These are phyloP conservation scores for Drosophila lacicola DNA, from an alignment of 2,888 invertebrate species.

Conservation along the genomic window DNA sequence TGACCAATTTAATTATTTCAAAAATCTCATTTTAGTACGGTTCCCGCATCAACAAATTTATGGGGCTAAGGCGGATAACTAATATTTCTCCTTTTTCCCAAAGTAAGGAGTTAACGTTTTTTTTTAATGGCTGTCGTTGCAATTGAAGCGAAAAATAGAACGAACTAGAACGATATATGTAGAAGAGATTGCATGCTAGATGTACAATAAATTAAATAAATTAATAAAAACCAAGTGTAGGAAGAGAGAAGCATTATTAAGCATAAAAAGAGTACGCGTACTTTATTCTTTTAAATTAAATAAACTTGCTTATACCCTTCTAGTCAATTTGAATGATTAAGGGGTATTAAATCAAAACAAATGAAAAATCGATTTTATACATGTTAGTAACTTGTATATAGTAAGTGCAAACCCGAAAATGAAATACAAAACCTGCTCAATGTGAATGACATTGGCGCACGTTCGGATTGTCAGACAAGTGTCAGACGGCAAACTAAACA, in stretches of 20 bases:
- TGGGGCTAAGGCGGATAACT: neutral
- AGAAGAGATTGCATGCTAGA: neutral
- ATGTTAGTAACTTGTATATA: constrained; percentile 16
- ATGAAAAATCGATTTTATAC: constrained; percentile 16
- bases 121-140: neutral
- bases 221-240: no score
- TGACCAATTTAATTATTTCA: no score
- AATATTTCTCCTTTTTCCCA: neutral
- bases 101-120: neutral
- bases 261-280: no score
- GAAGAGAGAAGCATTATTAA: neutral
- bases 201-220: no score
- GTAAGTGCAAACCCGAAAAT: constrained; percentile 18
- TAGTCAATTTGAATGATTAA: no score
- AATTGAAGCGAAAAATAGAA: neutral
- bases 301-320: neutral
- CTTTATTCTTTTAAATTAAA: neutral
- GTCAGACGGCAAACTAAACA: constrained; percentile 44
- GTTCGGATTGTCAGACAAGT: constrained; percentile 52
- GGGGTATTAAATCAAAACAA: constrained; percentile 3
- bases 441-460: constrained; percentile 64
- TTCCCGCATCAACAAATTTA: no score
- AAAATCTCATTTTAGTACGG: no score
- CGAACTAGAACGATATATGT: neutral
- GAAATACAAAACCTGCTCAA: constrained; percentile 46